Percentiles rank a stretch among this genome's conserved stretches.
phyloP scores from a whole-genome alignment of 2,888 invertebrate genomes.

The Limnephilus lunatus region DNA sequence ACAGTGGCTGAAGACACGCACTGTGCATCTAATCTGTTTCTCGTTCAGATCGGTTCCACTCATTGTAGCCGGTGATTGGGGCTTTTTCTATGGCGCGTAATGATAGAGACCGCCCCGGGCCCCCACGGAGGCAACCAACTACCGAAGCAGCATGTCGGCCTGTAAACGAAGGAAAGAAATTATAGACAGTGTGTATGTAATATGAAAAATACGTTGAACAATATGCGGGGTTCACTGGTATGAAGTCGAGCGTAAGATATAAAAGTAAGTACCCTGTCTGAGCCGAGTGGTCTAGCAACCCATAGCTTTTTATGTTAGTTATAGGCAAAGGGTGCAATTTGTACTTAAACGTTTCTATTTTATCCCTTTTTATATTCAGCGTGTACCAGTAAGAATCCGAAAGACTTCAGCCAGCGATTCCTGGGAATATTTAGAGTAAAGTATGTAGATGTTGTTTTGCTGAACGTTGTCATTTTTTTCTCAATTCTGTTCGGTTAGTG shows the following conservation, averaged over 20 bases:
- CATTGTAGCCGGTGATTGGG: constrained; percentile 26
- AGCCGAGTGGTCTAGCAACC: background rate
- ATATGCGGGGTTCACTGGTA: background rate
- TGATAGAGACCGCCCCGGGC: constrained; percentile 46
- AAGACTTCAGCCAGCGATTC: too few relatives aligned
- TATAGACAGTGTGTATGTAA: background rate
- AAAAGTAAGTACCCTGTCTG: background rate
- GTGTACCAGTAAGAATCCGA: background rate
- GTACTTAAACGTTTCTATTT: background rate
- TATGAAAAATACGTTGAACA: background rate
- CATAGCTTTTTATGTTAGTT: background rate
- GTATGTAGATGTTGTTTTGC: too few relatives aligned
- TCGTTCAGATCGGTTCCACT: constrained; percentile 30
- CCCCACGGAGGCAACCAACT: background rate
- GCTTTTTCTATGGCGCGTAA: constrained; percentile 15
- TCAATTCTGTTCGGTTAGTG: too few relatives aligned
- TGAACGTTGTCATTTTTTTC: too few relatives aligned
- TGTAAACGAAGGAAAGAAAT: background rate
- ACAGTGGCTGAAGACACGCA: constrained; percentile 42
- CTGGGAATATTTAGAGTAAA: too few relatives aligned
- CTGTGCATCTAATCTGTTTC: background rate
- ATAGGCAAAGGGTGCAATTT: background rate
- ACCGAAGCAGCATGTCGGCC: background rate
- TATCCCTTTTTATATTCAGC: too few relatives aligned
- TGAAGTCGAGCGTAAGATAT: background rate